phyloP scores from a whole-genome alignment of 92 coral and sea anemone genomes.

The Galaxea fascicularis region DNA sequence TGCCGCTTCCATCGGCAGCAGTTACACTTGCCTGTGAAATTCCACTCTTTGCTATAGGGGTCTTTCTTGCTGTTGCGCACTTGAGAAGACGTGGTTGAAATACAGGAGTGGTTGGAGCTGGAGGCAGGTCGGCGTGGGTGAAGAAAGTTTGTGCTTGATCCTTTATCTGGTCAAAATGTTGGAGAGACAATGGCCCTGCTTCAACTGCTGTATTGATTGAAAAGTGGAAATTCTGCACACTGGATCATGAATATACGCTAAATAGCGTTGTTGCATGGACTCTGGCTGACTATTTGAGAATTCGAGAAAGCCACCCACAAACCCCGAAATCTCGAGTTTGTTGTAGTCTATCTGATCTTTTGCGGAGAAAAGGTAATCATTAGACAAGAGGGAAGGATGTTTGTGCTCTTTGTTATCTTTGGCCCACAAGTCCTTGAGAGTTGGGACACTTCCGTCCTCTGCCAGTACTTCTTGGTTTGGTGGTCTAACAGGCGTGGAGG shows the following conservation, averaged over 20 bases:
- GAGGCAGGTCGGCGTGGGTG: slow-evolving; percentile 53
- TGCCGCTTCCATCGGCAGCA: slow-evolving; percentile 32
- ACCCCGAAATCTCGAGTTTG: slow-evolving; percentile 55
- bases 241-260: slow-evolving; percentile 35
- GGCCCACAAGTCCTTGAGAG: neutral
- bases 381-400: slow-evolving; percentile 21
- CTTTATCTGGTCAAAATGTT: slow-evolving; percentile 21
- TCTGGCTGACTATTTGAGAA: slow-evolving; percentile 48
- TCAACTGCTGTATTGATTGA: slow-evolving; percentile 44
- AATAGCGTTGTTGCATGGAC: slow-evolving; percentile 1
- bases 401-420: slow-evolving; percentile 31
- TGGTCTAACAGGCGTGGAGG: slow-evolving; percentile 2
- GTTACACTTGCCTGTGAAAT: slow-evolving; percentile 51
- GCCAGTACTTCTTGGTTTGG: neutral
- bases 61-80: neutral
- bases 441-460: neutral
- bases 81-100: neutral
- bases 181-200: slow-evolving; percentile 38
- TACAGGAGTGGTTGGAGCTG: neutral
- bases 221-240: slow-evolving; percentile 46
- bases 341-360: slow-evolving; percentile 58
- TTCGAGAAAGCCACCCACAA: slow-evolving; percentile 56
- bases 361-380: slow-evolving; percentile 47
- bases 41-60: slow-evolving; percentile 41
- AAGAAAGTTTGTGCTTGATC: slow-evolving; percentile 55